Percentiles rank a stretch among this genome's conserved stretches.
These are phyloP conservation scores for Streptopelia turtur DNA, from an alignment of 2,797 vertebrate species.

Conservation along the genomic window DNA sequence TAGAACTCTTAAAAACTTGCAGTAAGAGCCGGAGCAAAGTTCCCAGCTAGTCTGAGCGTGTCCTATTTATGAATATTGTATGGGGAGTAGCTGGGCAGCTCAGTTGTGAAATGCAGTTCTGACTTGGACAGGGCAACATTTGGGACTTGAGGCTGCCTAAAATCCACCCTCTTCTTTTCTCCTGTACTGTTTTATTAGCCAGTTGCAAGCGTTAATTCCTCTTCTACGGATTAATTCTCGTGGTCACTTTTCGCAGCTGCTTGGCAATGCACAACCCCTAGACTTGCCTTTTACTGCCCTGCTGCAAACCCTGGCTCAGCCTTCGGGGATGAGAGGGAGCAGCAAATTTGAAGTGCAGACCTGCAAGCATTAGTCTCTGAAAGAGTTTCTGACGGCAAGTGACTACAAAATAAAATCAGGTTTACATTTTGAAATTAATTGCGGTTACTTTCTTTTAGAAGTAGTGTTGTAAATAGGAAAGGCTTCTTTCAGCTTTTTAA, in stretches of 20 bases:
- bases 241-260: neutral
- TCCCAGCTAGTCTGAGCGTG: neutral
- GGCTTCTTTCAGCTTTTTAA: neutral
- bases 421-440: neutral
- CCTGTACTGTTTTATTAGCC: neutral
- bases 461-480: neutral
- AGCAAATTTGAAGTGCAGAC: conserved; percentile 36
- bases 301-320: conserved; percentile 26
- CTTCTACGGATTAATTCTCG: neutral
- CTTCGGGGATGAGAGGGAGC: neutral
- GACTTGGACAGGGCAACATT: neutral
- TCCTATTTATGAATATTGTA: neutral
- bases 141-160: neutral
- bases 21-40: neutral
- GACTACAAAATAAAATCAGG: neutral
- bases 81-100: neutral
- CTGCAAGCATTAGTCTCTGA: neutral
- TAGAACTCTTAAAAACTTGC: neutral
- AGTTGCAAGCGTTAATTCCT: neutral
- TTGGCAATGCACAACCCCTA: neutral
- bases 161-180: neutral
- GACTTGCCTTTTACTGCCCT: conserved; percentile 41
- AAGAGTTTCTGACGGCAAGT: conserved; percentile 21
- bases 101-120: neutral
- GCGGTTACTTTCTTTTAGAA: neutral